phyloP scores from a whole-genome alignment of 2,888 invertebrate species.

The Margaritifera margaritifera region DNA sequence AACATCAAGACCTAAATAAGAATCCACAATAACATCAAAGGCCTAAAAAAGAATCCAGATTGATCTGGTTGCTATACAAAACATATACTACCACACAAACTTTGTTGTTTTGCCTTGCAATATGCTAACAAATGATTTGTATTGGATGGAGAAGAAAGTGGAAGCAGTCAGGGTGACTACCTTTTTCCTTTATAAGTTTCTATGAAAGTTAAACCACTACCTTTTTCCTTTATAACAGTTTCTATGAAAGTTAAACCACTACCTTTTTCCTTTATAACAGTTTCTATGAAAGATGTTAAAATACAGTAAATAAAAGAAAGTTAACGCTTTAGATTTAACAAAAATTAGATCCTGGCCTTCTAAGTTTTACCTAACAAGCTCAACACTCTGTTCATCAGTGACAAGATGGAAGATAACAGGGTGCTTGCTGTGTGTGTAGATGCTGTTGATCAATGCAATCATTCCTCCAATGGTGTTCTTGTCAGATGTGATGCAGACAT shows the following conservation, averaged over 20 bases:
- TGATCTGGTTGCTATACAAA: no score
- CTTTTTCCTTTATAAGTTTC: background rate
- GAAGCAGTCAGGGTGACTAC: background rate
- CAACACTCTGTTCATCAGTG: constrained; percentile 44
- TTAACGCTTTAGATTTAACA: background rate
- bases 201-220: background rate
- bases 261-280: background rate
- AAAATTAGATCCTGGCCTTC: background rate
- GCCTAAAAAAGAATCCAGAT: no score
- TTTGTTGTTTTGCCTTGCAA: no score
- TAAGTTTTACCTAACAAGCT: constrained; percentile 49
- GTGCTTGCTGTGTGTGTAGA: constrained; percentile 61
- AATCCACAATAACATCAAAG: no score
- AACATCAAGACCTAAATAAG: no score
- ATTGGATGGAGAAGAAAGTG: no score
- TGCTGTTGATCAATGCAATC: constrained; percentile 70
- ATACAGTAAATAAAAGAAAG: background rate
- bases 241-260: background rate
- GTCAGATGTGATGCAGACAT: constrained; percentile 64
- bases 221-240: background rate
- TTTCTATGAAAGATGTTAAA: background rate
- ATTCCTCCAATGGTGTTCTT: constrained; percentile 66
- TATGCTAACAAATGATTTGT: no score
- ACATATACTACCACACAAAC: no score
- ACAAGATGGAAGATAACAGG: constrained; percentile 67